Evolutionary conservation across 2,113 vertebrate genomes (phyloP).

Genomic region (Spermophilus dauricus): DNA sequence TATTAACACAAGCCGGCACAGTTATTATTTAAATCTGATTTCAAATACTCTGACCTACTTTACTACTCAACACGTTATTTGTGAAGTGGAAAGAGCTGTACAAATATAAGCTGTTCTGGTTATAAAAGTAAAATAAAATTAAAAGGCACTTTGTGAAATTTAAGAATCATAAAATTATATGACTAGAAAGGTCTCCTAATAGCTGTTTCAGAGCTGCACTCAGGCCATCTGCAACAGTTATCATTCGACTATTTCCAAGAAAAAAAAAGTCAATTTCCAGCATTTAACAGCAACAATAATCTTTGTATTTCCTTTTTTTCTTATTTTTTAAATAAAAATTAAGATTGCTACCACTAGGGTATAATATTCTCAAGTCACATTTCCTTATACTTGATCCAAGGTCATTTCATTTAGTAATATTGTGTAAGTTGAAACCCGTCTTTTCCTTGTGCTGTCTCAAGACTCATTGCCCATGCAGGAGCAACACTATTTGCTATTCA

Average conservation of each 20-base stretch:
- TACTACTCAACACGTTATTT: not conserved
- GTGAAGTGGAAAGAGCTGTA: not conserved
- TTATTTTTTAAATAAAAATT: not conserved
- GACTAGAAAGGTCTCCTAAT: not conserved
- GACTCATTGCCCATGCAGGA: not conserved
- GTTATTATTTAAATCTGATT: conserved; percentile 7
- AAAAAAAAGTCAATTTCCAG: not conserved
- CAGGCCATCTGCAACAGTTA: not conserved
- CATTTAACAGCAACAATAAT: not conserved
- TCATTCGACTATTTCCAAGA: not conserved
- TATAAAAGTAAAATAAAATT: conserved; percentile 2
- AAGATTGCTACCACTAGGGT: not conserved
- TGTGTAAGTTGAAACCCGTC: not conserved
- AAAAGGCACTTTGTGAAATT: conserved; percentile 10
- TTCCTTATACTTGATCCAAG: not conserved
- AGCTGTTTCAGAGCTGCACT: not conserved
- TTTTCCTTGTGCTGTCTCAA: not conserved
- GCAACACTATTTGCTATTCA: not conserved
- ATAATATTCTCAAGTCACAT: not conserved
- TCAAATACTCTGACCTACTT: not conserved
- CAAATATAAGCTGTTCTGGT: not conserved
- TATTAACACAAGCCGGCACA: not conserved
- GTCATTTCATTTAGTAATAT: not conserved
- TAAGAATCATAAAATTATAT: conserved; percentile 49
- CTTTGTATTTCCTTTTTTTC: not conserved